Base-by-base conservation (phyloP, 2,797 vertebrate genomes). In the Pangasius macronema region DNA sequence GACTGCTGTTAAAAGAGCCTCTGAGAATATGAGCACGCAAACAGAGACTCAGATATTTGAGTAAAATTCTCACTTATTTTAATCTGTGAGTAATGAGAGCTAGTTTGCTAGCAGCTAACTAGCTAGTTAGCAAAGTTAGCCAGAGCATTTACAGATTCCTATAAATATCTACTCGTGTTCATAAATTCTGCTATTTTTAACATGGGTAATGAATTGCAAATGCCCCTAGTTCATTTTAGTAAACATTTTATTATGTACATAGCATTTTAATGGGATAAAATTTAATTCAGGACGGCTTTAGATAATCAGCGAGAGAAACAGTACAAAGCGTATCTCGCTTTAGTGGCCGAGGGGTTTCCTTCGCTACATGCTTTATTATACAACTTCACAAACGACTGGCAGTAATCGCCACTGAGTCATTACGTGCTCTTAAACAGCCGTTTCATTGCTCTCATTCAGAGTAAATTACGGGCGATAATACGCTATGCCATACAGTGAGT, bases 341-440 rank as follows among this genome's bases (percentile, higher is more conserved):
- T 51, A 67, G 49, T n/a, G 24, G 39, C 22, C 1, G 24, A 68
- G 27, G 24, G 22, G 61, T 46, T 70, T 57, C 55, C 72, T 81
- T 82, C 22, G 67, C 59, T n/a, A 79, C 49, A 51, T 9, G 18
- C 57, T 77, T 22, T 33, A 33, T 61, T 81, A 61, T 81, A 61
- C 33, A 49, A 65, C 33, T 85, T 63, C 57, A 51, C 57, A 76
- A 76, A 63, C 27, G 27, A 59, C 46, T 8, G 27, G n/a, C 49
- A 7, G 30, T 80, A 79, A 80, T 80, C 0, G 51, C 36, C 18
- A 33, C 33, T 24, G 13, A 80, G 77, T 81, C 36, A 59, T 86
- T 81, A 55, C 59, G 5, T 82, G 36, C 10, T 46, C 36, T 82
- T 86, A 81, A 86, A 73, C 53, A 87, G 20, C 57, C 80, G 57